phyloP scores from a whole-genome alignment of 2,888 invertebrate species.

The Scrobipalpa atriplicella region DNA sequence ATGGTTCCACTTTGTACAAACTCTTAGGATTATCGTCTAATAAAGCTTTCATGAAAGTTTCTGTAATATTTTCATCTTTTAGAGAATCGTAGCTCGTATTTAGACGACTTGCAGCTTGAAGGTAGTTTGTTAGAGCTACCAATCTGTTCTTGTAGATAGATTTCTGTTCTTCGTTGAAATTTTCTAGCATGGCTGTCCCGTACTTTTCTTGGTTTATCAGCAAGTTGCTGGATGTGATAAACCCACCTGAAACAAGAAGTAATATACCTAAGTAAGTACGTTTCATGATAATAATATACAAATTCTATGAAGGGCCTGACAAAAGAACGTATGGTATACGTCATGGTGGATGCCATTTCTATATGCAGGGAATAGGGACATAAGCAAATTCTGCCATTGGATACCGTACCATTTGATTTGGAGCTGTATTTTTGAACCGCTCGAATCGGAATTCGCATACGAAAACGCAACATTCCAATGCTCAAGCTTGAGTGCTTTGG shows the following conservation, averaged over 20 bases:
- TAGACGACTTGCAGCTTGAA: slow-evolving; percentile 71
- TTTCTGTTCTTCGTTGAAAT: slow-evolving; percentile 84
- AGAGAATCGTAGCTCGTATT: slow-evolving; percentile 71
- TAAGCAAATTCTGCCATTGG: too few relatives aligned
- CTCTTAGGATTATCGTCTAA: slow-evolving; percentile 82
- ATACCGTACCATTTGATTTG: too few relatives aligned
- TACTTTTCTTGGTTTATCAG: slow-evolving; percentile 84
- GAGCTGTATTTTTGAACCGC: too few relatives aligned
- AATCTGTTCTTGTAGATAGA: slow-evolving; percentile 87
- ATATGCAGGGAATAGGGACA: too few relatives aligned
- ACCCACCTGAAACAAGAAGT: slow-evolving; percentile 82
- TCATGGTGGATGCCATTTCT: too few relatives aligned
- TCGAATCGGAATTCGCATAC: too few relatives aligned
- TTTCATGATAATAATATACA: too few relatives aligned
- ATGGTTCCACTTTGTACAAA: slow-evolving; percentile 87
- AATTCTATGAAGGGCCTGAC: too few relatives aligned
- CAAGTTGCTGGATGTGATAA: slow-evolving; percentile 86
- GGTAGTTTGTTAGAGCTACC: slow-evolving; percentile 82
- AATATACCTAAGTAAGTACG: not conserved
- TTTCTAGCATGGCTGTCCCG: slow-evolving; percentile 84
- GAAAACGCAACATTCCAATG: too few relatives aligned
- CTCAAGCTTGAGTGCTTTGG: too few relatives aligned
- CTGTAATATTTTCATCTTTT: slow-evolving; percentile 81
- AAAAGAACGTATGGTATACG: too few relatives aligned
- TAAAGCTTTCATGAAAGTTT: slow-evolving; percentile 85